phyloP scores from a whole-genome alignment of 1,140 invertebrate species.

The Andricus grossulariae region DNA sequence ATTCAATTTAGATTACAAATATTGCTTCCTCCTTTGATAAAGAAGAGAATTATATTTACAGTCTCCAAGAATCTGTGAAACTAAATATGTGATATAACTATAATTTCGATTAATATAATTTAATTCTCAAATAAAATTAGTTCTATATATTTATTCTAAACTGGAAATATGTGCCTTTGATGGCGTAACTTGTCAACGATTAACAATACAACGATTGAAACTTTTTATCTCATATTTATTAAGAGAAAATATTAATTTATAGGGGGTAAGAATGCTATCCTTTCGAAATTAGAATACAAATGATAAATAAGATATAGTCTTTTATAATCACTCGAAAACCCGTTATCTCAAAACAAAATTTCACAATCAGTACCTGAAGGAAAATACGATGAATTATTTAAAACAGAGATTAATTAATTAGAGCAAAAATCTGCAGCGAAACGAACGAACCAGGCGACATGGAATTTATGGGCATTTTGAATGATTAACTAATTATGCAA shows the following conservation, averaged over 20 bases:
- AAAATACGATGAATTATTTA: constrained; percentile 9
- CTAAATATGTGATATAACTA: too few relatives aligned
- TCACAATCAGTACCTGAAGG: neutral
- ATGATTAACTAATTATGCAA: constrained; percentile 70
- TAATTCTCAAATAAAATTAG: neutral
- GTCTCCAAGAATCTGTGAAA: neutral
- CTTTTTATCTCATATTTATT: neutral
- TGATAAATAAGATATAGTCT: neutral
- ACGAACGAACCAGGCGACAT: constrained; percentile 57
- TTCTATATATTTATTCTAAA: neutral
- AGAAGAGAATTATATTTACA: neutral
- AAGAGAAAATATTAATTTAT: too few relatives aligned
- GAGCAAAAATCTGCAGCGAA: neutral
- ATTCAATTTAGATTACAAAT: neutral
- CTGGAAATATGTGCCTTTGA: neutral
- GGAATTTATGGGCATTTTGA: constrained; percentile 72
- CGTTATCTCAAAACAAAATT: neutral
- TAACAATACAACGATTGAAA: constrained; percentile 11
- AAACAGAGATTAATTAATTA: constrained; percentile 31
- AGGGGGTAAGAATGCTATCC: too few relatives aligned
- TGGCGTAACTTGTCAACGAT: constrained; percentile 26
- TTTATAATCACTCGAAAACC: neutral
- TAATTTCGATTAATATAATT: too few relatives aligned
- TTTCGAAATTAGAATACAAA: too few relatives aligned
- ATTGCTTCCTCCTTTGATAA: neutral